phyloP scores from a whole-genome alignment of 1,140 invertebrate species.

The Parasteatoda tepidariorum region DNA sequence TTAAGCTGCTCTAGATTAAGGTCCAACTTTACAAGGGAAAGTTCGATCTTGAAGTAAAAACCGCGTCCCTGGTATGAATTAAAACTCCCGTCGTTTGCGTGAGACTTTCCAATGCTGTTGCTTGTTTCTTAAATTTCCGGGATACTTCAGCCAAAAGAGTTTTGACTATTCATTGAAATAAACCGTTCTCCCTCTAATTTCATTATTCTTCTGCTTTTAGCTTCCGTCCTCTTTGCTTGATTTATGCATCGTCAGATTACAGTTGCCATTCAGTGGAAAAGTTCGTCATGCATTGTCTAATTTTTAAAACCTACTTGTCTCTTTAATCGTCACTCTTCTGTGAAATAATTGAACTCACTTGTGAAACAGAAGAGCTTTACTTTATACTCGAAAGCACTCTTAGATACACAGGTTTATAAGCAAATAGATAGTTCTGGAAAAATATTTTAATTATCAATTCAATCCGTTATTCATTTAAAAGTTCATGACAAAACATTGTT shows the following conservation, averaged over 20 bases:
- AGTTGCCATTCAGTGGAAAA: slow-evolving; percentile 27
- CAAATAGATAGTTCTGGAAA: too few relatives aligned
- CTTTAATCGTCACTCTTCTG: slow-evolving; percentile 47
- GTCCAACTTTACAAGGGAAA: slow-evolving; percentile 41
- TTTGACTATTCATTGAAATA: slow-evolving; percentile 54
- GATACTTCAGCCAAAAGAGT: slow-evolving; percentile 41
- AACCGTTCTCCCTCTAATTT: slow-evolving; percentile 45
- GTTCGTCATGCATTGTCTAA: slow-evolving; percentile 37
- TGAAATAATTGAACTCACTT: slow-evolving; percentile 49
- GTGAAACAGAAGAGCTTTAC: background rate
- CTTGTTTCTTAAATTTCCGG: background rate
- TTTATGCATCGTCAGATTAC: slow-evolving; percentile 56
- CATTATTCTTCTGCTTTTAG: slow-evolving; percentile 13
- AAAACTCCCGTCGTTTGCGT: slow-evolving; percentile 34
- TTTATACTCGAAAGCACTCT: background rate
- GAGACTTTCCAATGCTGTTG: slow-evolving; percentile 47
- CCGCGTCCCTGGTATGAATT: slow-evolving; percentile 1
- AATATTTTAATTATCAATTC: too few relatives aligned
- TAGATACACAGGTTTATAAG: background rate
- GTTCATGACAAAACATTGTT: too few relatives aligned
- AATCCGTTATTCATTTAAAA: too few relatives aligned
- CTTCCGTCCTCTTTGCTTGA: slow-evolving; percentile 23
- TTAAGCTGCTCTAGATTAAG: slow-evolving; percentile 57
- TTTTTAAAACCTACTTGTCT: slow-evolving; percentile 57
- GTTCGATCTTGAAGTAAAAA: slow-evolving; percentile 38